These are phyloP conservation scores for Paradoxurus hermaphroditus DNA, from an alignment of 2,113 vertebrate species.

Conservation along the genomic window DNA sequence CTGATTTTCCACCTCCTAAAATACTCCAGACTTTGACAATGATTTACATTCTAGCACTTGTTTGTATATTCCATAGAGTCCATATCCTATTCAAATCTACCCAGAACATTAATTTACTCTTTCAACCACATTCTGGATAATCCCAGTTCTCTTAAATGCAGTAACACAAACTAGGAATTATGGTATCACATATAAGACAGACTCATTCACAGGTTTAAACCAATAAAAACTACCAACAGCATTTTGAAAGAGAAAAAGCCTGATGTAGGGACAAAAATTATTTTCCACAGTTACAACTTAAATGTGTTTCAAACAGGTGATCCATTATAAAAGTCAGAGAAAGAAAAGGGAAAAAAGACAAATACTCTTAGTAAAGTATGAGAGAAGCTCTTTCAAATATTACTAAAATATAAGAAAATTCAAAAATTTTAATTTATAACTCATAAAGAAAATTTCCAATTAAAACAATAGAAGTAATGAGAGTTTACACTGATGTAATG, in stretches of 20 bases:
- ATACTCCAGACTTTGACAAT: not conserved
- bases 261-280: not conserved
- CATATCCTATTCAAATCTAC: not conserved
- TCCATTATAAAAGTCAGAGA: not conserved
- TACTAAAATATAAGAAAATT: not conserved
- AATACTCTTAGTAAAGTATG: constrained; percentile 21
- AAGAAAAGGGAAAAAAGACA: not conserved
- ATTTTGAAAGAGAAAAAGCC: not conserved
- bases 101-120: constrained; percentile 16
- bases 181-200: not conserved
- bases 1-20: not conserved
- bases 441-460: constrained; percentile 20
- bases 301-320: not conserved
- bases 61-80: not conserved
- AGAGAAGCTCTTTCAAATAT: constrained; percentile 6
- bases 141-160: not conserved
- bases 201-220: not conserved
- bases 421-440: not conserved
- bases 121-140: constrained; percentile 17
- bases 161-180: not conserved
- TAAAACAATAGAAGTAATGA: constrained; percentile 28
- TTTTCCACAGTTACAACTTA: not conserved
- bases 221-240: not conserved
- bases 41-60: not conserved
- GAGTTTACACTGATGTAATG: not conserved